Evolutionary conservation across 2,888 invertebrate species (phyloP), one percentile per base, ranked within the genome.

Genomic region (Fragum fragum): DNA sequence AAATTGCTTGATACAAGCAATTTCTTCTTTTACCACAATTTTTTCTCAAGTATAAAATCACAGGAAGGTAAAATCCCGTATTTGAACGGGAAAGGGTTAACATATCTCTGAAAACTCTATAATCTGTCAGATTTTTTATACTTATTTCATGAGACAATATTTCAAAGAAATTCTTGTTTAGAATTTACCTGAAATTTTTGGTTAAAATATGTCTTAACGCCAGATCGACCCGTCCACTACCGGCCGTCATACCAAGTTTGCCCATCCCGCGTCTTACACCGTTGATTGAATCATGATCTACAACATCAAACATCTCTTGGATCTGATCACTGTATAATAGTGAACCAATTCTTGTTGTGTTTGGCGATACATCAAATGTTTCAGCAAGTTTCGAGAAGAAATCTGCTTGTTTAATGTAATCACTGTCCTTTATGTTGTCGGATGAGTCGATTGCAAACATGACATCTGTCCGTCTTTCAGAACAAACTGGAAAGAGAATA

Each of bases 371-470:
- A 66, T 89, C 88, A 71, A 93, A 84, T 26, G 80, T 83, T n/a
- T 87, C 82, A 9, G 90, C 79, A 53, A 93, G 80, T 32, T 89
- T 87, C 47, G 88, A 77, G 23, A 92, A 90, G 71, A 93, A 93
- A 14, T 87, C 81, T 23, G 91, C 81, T 81, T 93, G 91, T 55
- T 89, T 86, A 80, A 88, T 81, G 81, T 92, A 90, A 74, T 91
- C 91, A 16, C 81, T 75, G 21, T 88, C 82, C 29, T 81, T 80
- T 52, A 93, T 88, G 29, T 86, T 86, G 73, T 88, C 88, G 0
- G 93, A 92, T 11, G 90, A 90, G 63, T 92, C 92, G 28, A 91
- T 85, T 14, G 91, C 91, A 52, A 92, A 90, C 21, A 91, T 86
- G 3, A 92, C 80, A 71, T 92, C 92, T 21, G 87, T 80, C 21